Evolutionary conservation across 2,797 vertebrate genomes (phyloP).

Genomic region (Phoeniculus purpureus): DNA sequence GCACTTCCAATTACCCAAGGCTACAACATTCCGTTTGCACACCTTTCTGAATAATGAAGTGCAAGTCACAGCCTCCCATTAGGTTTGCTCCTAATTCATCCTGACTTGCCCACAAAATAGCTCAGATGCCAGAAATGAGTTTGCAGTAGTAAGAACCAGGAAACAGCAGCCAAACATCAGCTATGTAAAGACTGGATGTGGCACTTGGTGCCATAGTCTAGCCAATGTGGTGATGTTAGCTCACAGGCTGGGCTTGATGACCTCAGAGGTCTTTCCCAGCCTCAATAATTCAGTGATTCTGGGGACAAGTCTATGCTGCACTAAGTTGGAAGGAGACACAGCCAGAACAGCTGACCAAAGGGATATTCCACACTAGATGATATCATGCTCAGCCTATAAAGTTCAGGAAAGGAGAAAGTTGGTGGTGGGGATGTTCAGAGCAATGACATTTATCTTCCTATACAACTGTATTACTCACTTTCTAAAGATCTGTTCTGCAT

Average conservation of each 20-base stretch:
- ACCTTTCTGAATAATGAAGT: not conserved
- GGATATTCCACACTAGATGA: not conserved
- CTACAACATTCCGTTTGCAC: not conserved
- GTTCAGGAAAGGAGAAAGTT: no score
- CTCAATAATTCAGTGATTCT: not conserved
- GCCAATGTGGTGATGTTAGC: no score
- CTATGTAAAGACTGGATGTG: no score
- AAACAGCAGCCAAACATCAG: not conserved
- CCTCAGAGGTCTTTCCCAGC: no score
- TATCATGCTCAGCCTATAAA: not conserved
- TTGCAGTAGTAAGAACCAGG: not conserved
- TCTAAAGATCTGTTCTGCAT: rapidly evolving
- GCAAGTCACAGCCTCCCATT: not conserved
- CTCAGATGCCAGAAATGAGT: not conserved
- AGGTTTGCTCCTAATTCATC: not conserved
- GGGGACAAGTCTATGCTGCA: not conserved
- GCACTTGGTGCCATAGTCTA: no score
- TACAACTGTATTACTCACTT: no score
- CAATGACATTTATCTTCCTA: rapidly evolving
- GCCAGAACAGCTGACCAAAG: not conserved
- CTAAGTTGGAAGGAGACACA: not conserved
- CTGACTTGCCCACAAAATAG: not conserved
- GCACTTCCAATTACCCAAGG: not conserved
- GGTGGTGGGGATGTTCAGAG: rapidly evolving
- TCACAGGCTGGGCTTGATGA: no score